Conservation (phyloP, 2,113 vertebrate species). For the Dicerorhinus sumatrensis region DNA sequence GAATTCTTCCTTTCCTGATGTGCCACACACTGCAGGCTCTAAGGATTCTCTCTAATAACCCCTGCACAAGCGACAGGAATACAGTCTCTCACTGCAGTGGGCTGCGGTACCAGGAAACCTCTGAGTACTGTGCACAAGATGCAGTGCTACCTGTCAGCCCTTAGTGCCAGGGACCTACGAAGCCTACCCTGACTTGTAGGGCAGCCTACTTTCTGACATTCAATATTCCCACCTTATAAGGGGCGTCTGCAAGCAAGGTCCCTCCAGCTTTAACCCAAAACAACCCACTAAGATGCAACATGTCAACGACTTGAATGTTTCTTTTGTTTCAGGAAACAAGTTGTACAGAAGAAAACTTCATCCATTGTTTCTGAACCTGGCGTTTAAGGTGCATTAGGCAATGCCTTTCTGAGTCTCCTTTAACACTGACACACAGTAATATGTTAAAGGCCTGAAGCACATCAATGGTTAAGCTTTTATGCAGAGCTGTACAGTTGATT, state of each 20-base stretch:
- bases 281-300: neutral
- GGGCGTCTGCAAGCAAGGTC: neutral
- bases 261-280: neutral
- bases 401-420: slow-evolving; percentile 1
- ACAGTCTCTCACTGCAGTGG: slow-evolving; percentile 80
- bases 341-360: neutral
- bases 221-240: neutral
- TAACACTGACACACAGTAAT: neutral
- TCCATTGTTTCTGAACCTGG: neutral
- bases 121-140: slow-evolving; percentile 61
- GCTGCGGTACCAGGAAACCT: slow-evolving; percentile 79
- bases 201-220: neutral
- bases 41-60: neutral
- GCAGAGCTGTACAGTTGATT: neutral
- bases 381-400: neutral
- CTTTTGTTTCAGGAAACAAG: slow-evolving; percentile 34
- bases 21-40: neutral
- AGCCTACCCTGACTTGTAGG: neutral
- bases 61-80: slow-evolving; percentile 66
- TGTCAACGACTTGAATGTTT: neutral
- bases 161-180: neutral
- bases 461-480: slow-evolving; percentile 31
- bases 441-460: neutral
- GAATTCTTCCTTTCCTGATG: neutral
- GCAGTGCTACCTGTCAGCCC: slow-evolving; percentile 7